Conservation (phyloP, 2,888 invertebrate genomes). For the Thereva unica region DNA sequence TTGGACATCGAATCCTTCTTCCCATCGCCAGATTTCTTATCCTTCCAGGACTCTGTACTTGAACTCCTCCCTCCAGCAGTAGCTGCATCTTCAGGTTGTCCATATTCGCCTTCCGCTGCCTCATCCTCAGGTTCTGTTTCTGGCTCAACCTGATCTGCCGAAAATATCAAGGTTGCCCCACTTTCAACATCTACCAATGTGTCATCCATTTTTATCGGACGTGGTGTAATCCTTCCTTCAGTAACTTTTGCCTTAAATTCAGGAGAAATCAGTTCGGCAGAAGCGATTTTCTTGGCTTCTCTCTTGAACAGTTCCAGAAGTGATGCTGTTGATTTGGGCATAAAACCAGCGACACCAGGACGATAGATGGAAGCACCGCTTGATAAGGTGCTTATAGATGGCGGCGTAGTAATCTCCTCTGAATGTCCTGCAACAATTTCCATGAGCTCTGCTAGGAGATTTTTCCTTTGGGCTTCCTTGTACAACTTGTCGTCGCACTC, state of each 20-base stretch:
- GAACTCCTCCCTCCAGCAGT: slow-evolving; percentile 40
- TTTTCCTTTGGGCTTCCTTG: slow-evolving; percentile 61
- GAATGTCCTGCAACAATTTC: slow-evolving; percentile 51
- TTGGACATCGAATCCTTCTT: no score
- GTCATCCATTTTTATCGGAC: slow-evolving; percentile 42
- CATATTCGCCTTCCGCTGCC: slow-evolving; percentile 46
- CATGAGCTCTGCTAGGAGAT: slow-evolving; percentile 62
- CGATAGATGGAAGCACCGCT: slow-evolving; percentile 61
- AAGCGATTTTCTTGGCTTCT: slow-evolving; percentile 46
- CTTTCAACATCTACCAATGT: slow-evolving; percentile 52
- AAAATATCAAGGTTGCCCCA: slow-evolving; percentile 52
- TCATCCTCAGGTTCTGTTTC: slow-evolving; percentile 49
- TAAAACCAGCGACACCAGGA: slow-evolving; percentile 69
- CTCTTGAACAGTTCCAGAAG: slow-evolving; percentile 50
- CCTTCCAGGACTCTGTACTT: background rate
- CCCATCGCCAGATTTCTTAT: no score
- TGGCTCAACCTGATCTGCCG: slow-evolving; percentile 52
- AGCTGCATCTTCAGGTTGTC: slow-evolving; percentile 46
- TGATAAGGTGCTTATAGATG: slow-evolving; percentile 52
- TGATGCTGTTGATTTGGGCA: slow-evolving; percentile 60
- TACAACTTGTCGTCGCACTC: slow-evolving; percentile 59
- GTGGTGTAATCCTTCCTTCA: slow-evolving; percentile 46
- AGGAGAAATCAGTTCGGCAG: slow-evolving; percentile 43
- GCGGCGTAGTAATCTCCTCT: slow-evolving; percentile 48
- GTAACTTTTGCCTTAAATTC: slow-evolving; percentile 44